Conservation (phyloP, 2,888 invertebrate genomes). For the Dolomedes plantarius region DNA sequence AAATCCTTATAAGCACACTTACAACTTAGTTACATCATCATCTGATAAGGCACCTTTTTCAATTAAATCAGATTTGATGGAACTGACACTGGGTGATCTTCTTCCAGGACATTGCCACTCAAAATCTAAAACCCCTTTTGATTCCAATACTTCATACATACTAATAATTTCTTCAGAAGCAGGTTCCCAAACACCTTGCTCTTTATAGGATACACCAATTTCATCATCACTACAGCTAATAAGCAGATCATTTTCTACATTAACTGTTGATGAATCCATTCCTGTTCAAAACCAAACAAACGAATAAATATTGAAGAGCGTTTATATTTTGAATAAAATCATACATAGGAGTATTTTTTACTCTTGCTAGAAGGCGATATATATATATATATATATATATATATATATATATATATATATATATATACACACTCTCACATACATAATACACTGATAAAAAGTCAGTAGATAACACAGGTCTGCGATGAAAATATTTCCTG, state of each 20-base stretch:
- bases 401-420: too few species aligned
- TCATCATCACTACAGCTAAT: conserved; percentile 72
- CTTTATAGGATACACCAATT: conserved; percentile 23
- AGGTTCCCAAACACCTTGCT: conserved; percentile 73
- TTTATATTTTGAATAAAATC: too few species aligned
- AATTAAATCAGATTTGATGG: conserved; percentile 52
- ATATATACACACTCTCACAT: too few species aligned
- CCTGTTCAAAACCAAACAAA: neutral
- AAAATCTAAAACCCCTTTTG: conserved; percentile 72
- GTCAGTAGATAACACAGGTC: too few species aligned
- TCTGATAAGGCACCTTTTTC: conserved; percentile 54
- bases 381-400: too few species aligned
- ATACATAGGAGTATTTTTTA: too few species aligned
- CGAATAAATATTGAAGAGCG: neutral
- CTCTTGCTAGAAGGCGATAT: too few species aligned
- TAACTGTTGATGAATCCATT: conserved; percentile 36
- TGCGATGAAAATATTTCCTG: too few species aligned
- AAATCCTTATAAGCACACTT: too few species aligned
- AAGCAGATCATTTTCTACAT: conserved; percentile 67
- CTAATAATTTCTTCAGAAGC: conserved; percentile 71
- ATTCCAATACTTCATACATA: conserved; percentile 73
- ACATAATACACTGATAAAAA: too few species aligned
- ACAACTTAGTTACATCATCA: conserved; percentile 62
- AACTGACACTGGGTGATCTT: conserved; percentile 73
- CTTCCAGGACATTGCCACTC: conserved; percentile 74